Conservation (phyloP, 2,797 vertebrate species). For the Linurgus olivaceus region DNA sequence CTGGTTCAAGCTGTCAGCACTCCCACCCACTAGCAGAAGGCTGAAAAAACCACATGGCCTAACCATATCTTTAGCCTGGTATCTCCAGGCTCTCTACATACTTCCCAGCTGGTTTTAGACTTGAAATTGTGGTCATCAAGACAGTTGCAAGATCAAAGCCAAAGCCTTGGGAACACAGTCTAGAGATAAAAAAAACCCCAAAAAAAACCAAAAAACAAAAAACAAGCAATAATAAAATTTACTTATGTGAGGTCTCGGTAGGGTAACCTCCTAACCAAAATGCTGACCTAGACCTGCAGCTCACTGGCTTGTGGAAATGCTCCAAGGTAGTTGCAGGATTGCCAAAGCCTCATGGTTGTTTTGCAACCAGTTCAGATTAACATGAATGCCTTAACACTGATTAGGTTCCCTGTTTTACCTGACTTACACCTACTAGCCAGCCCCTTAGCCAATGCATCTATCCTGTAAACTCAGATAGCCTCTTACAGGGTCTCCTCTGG, state of each 20-base stretch:
- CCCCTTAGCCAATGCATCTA: neutral
- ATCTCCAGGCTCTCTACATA: neutral
- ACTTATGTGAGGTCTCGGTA: neutral
- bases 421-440: neutral
- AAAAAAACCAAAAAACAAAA: too few species aligned
- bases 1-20: neutral
- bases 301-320: neutral
- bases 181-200: neutral
- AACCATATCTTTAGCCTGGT: neutral
- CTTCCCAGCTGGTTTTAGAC: neutral
- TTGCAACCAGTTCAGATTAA: neutral
- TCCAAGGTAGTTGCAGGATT: neutral
- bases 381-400: rapidly evolving
- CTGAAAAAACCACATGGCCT: neutral
- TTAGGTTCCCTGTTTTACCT: neutral
- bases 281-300: neutral
- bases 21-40: neutral
- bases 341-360: neutral
- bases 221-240: neutral
- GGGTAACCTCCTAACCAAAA: neutral
- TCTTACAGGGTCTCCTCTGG: neutral
- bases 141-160: neutral
- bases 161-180: neutral
- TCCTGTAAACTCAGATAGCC: rapidly evolving
- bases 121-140: neutral